Conservation (phyloP, 23 tunicate genomes). For the Diplosoma virens region DNA sequence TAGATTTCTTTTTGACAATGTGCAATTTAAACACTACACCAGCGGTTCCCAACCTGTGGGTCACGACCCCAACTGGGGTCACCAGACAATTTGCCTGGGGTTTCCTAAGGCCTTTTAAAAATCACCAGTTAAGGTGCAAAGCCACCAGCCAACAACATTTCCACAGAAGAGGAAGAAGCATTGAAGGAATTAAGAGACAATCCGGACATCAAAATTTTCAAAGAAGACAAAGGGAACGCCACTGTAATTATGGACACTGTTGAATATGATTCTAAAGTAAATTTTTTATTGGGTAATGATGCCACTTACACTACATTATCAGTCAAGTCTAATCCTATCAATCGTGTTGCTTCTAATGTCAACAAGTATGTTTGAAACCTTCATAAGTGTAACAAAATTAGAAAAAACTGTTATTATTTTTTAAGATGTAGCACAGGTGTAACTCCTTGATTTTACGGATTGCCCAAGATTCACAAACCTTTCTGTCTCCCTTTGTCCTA, state of each 20-base stretch:
- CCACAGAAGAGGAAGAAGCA: neutral
- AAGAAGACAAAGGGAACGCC: no score
- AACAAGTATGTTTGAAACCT: slow-evolving; percentile 1
- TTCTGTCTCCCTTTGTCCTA: neutral
- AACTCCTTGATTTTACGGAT: neutral
- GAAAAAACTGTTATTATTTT: neutral
- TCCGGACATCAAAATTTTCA: neutral
- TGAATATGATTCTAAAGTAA: neutral
- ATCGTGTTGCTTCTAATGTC: neutral
- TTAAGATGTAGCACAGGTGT: neutral
- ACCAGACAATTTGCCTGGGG: slow-evolving; percentile 13
- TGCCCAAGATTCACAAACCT: neutral
- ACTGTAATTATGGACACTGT: neutral
- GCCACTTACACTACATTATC: neutral
- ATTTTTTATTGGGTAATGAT: neutral
- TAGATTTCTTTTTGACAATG: no score
- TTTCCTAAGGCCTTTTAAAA: slow-evolving; percentile 2
- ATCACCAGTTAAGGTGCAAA: no score
- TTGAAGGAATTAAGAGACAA: neutral
- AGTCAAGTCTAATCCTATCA: neutral
- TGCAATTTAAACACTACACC: no score
- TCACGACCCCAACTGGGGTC: slow-evolving; percentile 19
- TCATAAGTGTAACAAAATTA: no score
- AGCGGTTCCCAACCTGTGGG: no score
- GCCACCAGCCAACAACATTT: no score